A percentile compares a stretch with the other conserved stretches of the same genome.
These are phyloP conservation scores for Campoplex nolae DNA, from an alignment of 2,888 invertebrate genomes.

Conservation along the genomic window DNA sequence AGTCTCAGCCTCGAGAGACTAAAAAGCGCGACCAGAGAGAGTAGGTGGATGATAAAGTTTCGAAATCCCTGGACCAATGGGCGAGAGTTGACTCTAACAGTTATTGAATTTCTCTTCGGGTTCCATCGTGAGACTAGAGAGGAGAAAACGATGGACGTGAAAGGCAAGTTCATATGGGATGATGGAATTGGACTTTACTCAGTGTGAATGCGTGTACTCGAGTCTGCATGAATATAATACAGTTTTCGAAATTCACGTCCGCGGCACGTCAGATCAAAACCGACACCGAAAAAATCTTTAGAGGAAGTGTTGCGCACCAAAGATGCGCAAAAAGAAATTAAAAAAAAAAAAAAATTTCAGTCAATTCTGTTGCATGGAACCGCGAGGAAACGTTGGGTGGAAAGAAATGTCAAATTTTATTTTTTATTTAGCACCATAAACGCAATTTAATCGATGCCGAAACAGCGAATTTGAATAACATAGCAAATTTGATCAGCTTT, in stretches of 20 bases:
- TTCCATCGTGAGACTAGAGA: slow-evolving; percentile 29
- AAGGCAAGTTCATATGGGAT: slow-evolving; percentile 60
- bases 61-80: slow-evolving; percentile 49
- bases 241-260: slow-evolving; percentile 43
- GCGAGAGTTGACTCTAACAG: slow-evolving; percentile 52
- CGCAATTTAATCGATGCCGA: too few relatives aligned
- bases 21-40: slow-evolving; percentile 31
- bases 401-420: background rate
- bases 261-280: background rate
- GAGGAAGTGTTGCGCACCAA: background rate
- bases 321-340: slow-evolving; percentile 9
- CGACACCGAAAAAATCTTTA: slow-evolving; percentile 9
- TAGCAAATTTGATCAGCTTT: too few relatives aligned
- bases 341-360: slow-evolving; percentile 8
- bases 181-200: slow-evolving; percentile 11
- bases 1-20: slow-evolving; percentile 21
- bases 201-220: slow-evolving; percentile 15
- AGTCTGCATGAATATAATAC: background rate
- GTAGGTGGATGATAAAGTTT: slow-evolving; percentile 59
- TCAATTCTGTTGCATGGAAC: background rate
- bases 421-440: too few relatives aligned
- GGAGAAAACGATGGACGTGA: slow-evolving; percentile 54
- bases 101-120: slow-evolving; percentile 60
- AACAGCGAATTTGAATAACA: too few relatives aligned
- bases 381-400: background rate